Conservation (phyloP, 2,113 vertebrate species). For the Megaceryle maxima region DNA sequence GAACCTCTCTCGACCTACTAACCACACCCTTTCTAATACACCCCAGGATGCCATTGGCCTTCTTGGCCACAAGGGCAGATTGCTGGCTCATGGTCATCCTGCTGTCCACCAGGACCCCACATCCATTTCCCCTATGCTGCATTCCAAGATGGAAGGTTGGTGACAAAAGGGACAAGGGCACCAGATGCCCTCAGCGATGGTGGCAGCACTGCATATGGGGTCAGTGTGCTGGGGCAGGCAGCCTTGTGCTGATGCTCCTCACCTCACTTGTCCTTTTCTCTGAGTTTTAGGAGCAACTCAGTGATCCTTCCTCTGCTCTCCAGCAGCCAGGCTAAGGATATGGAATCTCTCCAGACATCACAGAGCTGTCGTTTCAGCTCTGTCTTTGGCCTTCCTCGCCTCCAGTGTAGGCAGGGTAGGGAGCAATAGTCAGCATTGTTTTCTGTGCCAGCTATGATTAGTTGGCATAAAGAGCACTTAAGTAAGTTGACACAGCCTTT, state of each 20-base stretch:
- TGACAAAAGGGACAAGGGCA: neutral
- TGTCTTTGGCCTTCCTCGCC: neutral
- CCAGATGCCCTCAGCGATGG: neutral
- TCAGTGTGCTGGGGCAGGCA: neutral
- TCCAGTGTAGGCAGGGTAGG: neutral
- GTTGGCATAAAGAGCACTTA: neutral
- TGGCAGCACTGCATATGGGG: accelerated
- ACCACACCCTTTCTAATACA: too few species aligned
- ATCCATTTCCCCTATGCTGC: too few species aligned
- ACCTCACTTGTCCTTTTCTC: neutral
- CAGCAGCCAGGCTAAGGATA: neutral
- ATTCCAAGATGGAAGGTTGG: neutral
- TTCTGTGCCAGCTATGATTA: conserved; percentile 2
- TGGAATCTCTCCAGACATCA: neutral
- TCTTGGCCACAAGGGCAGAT: too few species aligned
- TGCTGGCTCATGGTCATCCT: too few species aligned
- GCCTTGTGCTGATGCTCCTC: neutral
- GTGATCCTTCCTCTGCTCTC: neutral
- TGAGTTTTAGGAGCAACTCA: neutral
- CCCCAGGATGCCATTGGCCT: too few species aligned
- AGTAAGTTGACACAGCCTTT: neutral
- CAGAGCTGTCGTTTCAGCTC: neutral
- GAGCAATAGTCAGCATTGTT: neutral
- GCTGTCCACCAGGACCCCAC: too few species aligned
- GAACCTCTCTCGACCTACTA: too few species aligned